Evolutionary conservation across 2,888 invertebrate species (phyloP), one percentile per base, ranked within the genome.

Genomic region (Serrognathus titanus): DNA sequence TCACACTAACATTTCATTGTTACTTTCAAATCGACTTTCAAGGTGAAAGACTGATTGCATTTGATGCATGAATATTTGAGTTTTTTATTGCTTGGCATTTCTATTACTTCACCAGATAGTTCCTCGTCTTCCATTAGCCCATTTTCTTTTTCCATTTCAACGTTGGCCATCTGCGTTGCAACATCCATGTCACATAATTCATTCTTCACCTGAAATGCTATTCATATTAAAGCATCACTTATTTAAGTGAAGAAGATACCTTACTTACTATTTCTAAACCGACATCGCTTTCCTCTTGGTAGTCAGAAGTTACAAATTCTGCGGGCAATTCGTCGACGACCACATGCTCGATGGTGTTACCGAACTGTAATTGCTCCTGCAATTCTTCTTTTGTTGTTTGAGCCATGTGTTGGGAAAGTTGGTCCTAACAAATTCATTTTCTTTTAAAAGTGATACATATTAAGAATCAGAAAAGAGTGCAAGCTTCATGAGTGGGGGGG

Each of bases 11-110:
- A 9, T 24, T 46, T n/a, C 10, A 51, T 31, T 31, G 24, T 31
- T 31, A 31, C 76, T 67, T 78, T 78, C 43, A 77, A 66, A 64
- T 78, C 78, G 2, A 78, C 76, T 70, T 75, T 76, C 16, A 78
- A 61, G 13, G 65, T 57, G 64, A 79, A 79, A 6, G 75, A 67
- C 53, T 69, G 70, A 24, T 72, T 69, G 64, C 79, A 79, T 66
- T 76, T 76, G 24, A 68, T 45, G 58, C 79, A 79, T 10, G 71
- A 67, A 68, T 77, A 76, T 67, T 76, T 77, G 37, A 52, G 35
- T 8, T 48, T 24, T 7, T 48, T 24, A 40, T 53, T 13, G 58
- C 51, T 16, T 51, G 45, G 43, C 49, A 48, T 45, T 48, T 43
- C 40, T 31, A 31, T 12, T 3, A 37, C 16, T 49, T 49, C 13